phyloP scores from a whole-genome alignment of 1,140 invertebrate species.

The Cydia strobilella region DNA sequence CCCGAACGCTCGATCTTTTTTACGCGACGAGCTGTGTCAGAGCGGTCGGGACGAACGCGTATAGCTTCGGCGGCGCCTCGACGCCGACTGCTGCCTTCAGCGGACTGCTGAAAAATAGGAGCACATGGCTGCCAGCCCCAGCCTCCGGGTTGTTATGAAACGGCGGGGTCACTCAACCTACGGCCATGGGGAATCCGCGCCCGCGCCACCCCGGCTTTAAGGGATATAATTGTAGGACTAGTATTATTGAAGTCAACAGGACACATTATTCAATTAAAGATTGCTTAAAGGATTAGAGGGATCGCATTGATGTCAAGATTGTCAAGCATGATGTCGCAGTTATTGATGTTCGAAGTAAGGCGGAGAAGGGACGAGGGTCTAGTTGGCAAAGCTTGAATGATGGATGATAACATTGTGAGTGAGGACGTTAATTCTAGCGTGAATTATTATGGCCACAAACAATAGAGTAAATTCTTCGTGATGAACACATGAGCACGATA shows the following conservation, averaged over 20 bases:
- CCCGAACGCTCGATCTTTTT: conserved; percentile 26
- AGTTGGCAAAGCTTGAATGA: conserved; percentile 15
- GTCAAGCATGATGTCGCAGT: conserved; percentile 2
- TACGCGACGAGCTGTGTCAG: background rate
- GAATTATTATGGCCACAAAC: conserved; percentile 21
- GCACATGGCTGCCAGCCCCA: conserved; percentile 30
- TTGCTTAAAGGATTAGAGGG: conserved; percentile 27
- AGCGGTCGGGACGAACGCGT: conserved; percentile 14
- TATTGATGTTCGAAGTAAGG: conserved; percentile 23
- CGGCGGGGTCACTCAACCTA: conserved; percentile 30
- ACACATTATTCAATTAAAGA: conserved; percentile 28
- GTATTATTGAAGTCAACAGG: conserved; percentile 11
- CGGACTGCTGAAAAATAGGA: conserved; percentile 25
- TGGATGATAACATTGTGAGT: conserved; percentile 19
- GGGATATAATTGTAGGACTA: conserved; percentile 28
- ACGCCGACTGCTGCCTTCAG: conserved; percentile 21
- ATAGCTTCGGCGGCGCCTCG: background rate
- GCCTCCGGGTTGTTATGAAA: conserved; percentile 32
- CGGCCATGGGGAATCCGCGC: conserved; percentile 25
- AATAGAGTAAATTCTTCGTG: conserved; percentile 6
- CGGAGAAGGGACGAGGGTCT: background rate
- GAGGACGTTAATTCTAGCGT: background rate
- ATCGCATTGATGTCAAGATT: conserved; percentile 13
- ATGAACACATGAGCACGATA: background rate
- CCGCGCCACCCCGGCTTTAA: conserved; percentile 16